A percentile compares a stretch with the other conserved stretches of the same genome.
Conservation (phyloP, 1,140 invertebrate species). For the Drosophila rhopaloa region DNA sequence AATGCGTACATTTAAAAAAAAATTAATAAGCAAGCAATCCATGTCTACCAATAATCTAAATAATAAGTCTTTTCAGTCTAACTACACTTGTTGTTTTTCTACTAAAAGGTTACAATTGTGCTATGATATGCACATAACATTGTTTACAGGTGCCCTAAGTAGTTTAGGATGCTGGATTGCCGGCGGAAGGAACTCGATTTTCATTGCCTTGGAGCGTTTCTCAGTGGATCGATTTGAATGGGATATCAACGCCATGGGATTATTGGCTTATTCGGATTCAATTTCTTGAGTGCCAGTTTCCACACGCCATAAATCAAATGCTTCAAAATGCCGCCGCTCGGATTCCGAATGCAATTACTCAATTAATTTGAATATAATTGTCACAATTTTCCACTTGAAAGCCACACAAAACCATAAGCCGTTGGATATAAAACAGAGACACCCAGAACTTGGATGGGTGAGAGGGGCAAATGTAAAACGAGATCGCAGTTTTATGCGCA, state of each 20-base stretch:
- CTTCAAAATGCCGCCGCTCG: slow-evolving; percentile 54
- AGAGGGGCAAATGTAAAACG: slow-evolving; percentile 46
- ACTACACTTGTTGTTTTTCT: no score
- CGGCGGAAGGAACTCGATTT: slow-evolving; percentile 27
- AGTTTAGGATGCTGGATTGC: slow-evolving; percentile 13
- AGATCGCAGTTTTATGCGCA: slow-evolving; percentile 70
- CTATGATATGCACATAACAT: background rate
- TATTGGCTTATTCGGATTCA: slow-evolving; percentile 40
- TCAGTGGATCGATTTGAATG: slow-evolving; percentile 13
- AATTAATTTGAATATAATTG: slow-evolving; percentile 84
- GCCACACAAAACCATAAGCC: slow-evolving; percentile 45
- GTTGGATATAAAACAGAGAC: slow-evolving; percentile 67
- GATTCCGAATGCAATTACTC: slow-evolving; percentile 73
- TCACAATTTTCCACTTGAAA: slow-evolving; percentile 81
- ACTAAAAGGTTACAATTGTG: no score
- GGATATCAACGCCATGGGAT: slow-evolving; percentile 39
- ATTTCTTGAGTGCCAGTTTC: slow-evolving; percentile 53
- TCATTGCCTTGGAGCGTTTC: slow-evolving; percentile 27
- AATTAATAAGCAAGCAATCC: no score
- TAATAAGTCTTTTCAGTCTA: no score
- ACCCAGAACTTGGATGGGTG: slow-evolving; percentile 24
- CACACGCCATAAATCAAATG: slow-evolving; percentile 76
- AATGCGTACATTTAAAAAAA: no score
- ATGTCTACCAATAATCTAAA: no score
- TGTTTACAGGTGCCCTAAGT: slow-evolving; percentile 34